Base-by-base conservation (phyloP, 2,113 vertebrate genomes). In the Coryphaenoides rupestris region DNA sequence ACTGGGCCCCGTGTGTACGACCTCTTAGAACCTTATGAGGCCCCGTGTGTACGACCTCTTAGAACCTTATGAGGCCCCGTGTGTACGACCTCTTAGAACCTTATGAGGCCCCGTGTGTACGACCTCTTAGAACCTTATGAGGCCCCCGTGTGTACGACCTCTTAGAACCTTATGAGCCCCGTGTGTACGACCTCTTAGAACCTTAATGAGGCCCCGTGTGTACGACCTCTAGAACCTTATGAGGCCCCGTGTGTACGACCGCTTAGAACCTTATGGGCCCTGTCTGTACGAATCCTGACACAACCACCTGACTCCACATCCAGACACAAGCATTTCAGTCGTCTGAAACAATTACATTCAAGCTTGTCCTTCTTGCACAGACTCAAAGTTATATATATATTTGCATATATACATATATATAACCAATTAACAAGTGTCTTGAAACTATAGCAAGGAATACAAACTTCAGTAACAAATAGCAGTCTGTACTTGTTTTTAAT, bases 401-500 rank as follows among this genome's bases (percentile, higher is more conserved):
- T 83, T 81, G 72, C 80, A 68, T 68, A 86, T 82, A 73, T 82
- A 68, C 62, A 85, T 82, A 84, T 78, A 83, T 79, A 86, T 84
- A 77, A 85, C 85, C 76, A 87, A 89, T 90, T 87, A 90, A 89
- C 88, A 86, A 89, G 89, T 89, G 89, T 90, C 87, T 89, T 89
- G 85, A 88, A 75, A 82, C 77, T 90, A 85, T 89, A 87, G 85
- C 84, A 86, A 88, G 85, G 86, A 88, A 89, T 79, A 86, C 83
- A 84, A 86, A 87, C 81, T 85, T 69, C 80, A 83, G 80, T 81
- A 86, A 87, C 81, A 83, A 87, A 86, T 87, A 82, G 77, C 84
- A 86, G 85, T 87, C 83, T 82, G 78, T 83, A 78, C 71, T 83
- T 84, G 80, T 78, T 79, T 78, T 75, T 72, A 64, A 66, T 78